Percentiles rank a stretch among this genome's conserved stretches.
These are phyloP conservation scores for Apis mellifera DNA, from an alignment of 1,140 invertebrate species.

Conservation along the genomic window DNA sequence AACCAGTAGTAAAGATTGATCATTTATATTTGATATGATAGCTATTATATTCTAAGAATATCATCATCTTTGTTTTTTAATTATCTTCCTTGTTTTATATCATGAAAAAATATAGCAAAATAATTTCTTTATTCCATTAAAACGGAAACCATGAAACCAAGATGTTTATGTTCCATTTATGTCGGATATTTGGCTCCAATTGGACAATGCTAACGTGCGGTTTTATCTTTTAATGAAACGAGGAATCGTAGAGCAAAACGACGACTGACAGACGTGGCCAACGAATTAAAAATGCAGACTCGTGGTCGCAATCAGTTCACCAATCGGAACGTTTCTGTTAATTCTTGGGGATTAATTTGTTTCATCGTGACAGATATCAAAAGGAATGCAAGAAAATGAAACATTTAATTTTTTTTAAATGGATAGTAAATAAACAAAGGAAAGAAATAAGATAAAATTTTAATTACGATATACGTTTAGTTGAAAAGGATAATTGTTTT, in stretches of 20 bases:
- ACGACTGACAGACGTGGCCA: slow-evolving; percentile 4
- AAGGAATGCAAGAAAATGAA: neutral
- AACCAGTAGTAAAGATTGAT: too few species aligned
- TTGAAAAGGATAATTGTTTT: too few species aligned
- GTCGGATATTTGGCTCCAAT: neutral
- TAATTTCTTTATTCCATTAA: slow-evolving; percentile 12
- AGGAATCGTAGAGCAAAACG: neutral
- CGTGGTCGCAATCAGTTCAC: neutral
- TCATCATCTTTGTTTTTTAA: neutral
- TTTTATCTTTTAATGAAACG: slow-evolving; percentile 35
- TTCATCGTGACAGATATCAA: neutral
- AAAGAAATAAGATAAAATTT: too few species aligned
- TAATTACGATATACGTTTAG: too few species aligned
- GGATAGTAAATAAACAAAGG: too few species aligned
- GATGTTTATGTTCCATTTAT: neutral
- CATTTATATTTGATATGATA: too few species aligned
- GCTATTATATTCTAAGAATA: too few species aligned
- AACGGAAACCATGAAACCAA: neutral
- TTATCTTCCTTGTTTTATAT: too few species aligned
- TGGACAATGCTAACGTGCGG: neutral
- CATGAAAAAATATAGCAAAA: neutral
- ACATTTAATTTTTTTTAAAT: too few species aligned
- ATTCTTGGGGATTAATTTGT: neutral
- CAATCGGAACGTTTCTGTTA: neutral
- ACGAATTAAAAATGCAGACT: slow-evolving; percentile 17